A percentile compares a stretch with the other conserved stretches of the same genome.
phyloP scores from a whole-genome alignment of 2,113 vertebrate species.

The Scopus umbretta region DNA sequence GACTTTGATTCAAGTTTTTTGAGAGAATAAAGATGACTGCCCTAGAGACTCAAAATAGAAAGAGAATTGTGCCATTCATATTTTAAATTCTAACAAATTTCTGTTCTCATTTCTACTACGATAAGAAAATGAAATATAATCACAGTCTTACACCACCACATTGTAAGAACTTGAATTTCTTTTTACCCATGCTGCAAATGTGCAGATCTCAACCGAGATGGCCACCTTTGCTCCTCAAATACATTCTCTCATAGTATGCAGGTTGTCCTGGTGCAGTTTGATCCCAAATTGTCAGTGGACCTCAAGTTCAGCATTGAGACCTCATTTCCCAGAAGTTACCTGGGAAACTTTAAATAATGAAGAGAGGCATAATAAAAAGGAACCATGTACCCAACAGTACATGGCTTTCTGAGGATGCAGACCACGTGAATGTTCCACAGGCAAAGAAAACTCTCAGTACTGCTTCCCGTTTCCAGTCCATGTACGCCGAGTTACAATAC shows the following conservation, averaged over 20 bases:
- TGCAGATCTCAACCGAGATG: not conserved
- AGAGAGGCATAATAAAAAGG: not conserved
- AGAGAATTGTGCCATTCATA: not conserved
- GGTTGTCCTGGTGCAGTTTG: not conserved
- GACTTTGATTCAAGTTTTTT: not conserved
- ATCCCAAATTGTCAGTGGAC: not conserved
- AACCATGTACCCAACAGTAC: not conserved
- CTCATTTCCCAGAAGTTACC: not conserved
- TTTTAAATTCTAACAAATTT: not conserved
- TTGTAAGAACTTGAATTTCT: not conserved
- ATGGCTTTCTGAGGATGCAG: not conserved
- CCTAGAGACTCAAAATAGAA: not conserved
- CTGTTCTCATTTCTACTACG: not conserved
- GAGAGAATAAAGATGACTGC: not conserved
- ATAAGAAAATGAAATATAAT: not conserved
- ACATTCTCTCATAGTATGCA: not conserved
- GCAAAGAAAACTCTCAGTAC: not conserved
- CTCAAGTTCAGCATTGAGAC: not conserved
- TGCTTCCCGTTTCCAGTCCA: not conserved
- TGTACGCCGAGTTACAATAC: fast-evolving
- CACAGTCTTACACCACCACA: not conserved
- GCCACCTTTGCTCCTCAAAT: not conserved
- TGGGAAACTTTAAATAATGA: not conserved
- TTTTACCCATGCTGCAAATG: not conserved
- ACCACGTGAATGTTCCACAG: not conserved